Evolutionary conservation across 2,888 invertebrate species (phyloP), one percentile per base, ranked within the genome.

Genomic region (Glyphotaelius pellucidus): DNA sequence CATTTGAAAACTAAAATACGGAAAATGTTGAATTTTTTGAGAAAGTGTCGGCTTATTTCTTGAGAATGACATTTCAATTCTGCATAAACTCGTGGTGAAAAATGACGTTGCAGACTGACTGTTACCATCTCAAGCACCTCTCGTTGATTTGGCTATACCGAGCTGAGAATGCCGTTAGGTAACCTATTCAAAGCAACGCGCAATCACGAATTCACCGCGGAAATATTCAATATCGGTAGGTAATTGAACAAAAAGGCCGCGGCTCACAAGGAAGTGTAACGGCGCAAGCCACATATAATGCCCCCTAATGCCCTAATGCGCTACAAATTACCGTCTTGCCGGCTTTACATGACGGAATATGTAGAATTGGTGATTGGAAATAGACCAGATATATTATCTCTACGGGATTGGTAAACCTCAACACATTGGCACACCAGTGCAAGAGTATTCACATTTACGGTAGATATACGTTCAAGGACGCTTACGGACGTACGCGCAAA

Each of bases 151-250:
- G 25, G 19, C 19, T 52, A 52, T 32, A 35, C 83, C 31, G 15
- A 14, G 31, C 31, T 19, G 15, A 31, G 11, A 52, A 35, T 83
- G 83, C 83, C 83, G 83, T 83, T 83, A 83, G 83, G 19, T 83
- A 83, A 83, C 83, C 83, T 83, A 83, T 83, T 83, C 83, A 31
- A 32, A 35, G 83, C 83, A 35, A 12, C 83, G 81, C 9, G 83
- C 83, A 31, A 38, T 38, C 83, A 83, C 67, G 67, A 32, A 83
- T 38, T 83, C 83, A 35, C 83, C 31, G 83, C 83, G 35, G 83
- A 31, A n/a, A 83, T 83, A 19, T 83, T 83, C 83, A 35, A 83
- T 83, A 83, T 32, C 83, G 32, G 83, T 52, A 52, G 19, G 52
- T 32, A 83, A 83, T 83, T 83, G 19, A 83, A 83, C 83, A 83